A percentile compares a stretch with the other conserved stretches of the same genome.
phyloP scores from a whole-genome alignment of 2,113 vertebrate genomes.

The Carettochelys insculpta region DNA sequence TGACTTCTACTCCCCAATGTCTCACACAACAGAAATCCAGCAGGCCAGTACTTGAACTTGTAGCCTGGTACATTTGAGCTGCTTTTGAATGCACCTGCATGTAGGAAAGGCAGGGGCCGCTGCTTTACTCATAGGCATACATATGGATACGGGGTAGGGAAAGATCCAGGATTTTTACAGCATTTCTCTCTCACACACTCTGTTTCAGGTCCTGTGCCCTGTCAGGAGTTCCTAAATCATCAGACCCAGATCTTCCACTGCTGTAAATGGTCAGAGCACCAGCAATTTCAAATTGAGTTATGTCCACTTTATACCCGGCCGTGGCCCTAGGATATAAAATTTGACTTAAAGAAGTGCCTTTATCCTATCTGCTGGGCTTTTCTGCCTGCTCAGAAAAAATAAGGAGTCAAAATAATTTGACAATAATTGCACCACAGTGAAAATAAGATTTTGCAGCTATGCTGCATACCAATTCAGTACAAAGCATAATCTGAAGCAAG shows the following conservation, averaged over 20 bases:
- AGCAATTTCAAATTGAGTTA: not conserved
- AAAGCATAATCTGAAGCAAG: slow-evolving; percentile 63
- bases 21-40: not conserved
- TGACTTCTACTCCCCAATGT: not conserved
- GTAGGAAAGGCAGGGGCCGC: not conserved
- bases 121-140: not conserved
- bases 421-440: slow-evolving; percentile 48
- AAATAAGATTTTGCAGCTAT: slow-evolving; percentile 46
- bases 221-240: not conserved
- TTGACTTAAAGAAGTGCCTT: not conserved
- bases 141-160: not conserved
- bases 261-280: not conserved
- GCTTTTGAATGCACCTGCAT: not conserved
- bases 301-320: not conserved
- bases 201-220: not conserved
- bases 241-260: not conserved
- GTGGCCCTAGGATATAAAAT: not conserved
- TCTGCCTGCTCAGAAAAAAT: slow-evolving; percentile 3
- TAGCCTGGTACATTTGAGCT: not conserved
- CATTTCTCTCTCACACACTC: not conserved
- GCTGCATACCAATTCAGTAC: not conserved
- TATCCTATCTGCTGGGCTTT: slow-evolving; percentile 40
- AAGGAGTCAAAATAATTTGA: slow-evolving; percentile 56
- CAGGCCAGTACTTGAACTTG: not conserved
- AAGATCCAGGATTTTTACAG: not conserved